Percentiles rank a stretch among this genome's conserved stretches.
Evolutionary conservation across 2,113 vertebrate genomes (phyloP).

Genomic region (Gallinago media): DNA sequence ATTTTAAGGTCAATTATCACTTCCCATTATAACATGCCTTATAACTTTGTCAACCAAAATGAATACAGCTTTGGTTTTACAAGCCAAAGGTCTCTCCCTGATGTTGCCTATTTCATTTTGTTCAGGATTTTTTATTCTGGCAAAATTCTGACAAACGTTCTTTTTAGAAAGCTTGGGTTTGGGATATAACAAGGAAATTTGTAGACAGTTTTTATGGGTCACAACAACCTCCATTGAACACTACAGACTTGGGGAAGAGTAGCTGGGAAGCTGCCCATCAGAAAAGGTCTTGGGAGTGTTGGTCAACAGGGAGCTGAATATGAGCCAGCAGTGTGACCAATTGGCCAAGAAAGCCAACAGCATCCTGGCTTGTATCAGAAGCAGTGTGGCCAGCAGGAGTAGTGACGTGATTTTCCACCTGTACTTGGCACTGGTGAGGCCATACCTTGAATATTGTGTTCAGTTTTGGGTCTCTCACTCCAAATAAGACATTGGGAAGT

Average conservation of each 20-base stretch:
- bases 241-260: neutral
- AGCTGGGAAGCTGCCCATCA: neutral
- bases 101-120: neutral
- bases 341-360: rapidly evolving
- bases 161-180: neutral
- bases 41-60: neutral
- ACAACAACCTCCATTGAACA: rapidly evolving
- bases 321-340: neutral
- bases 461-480: neutral
- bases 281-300: neutral
- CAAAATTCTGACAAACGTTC: neutral
- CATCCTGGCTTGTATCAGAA: neutral
- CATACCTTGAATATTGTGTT: too few species aligned
- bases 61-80: neutral
- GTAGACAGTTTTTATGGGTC: neutral
- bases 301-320: rapidly evolving
- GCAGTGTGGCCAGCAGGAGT: rapidly evolving
- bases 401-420: rapidly evolving
- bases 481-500: rapidly evolving
- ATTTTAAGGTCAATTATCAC: neutral
- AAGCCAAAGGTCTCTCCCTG: neutral
- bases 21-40: neutral
- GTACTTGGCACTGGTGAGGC: rapidly evolving
- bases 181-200: neutral
- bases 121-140: neutral